Evolutionary conservation across 2,797 vertebrate genomes (phyloP).

Genomic region (Catharus ustulatus): DNA sequence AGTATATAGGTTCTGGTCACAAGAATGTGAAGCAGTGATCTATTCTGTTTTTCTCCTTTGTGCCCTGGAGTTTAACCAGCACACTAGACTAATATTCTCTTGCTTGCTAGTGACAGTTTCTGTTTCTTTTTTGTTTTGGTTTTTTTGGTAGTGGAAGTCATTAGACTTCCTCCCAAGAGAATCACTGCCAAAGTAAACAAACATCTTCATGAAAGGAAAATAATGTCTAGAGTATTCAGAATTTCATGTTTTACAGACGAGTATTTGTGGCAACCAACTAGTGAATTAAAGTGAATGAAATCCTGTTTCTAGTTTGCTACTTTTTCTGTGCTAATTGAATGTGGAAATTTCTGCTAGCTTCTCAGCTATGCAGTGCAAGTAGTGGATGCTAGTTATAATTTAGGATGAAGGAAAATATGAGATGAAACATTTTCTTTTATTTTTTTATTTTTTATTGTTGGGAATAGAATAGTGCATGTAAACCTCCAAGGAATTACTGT

Average conservation of each 20-base stretch:
- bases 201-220: constrained; percentile 62
- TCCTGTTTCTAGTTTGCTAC: constrained; percentile 37
- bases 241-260: constrained; percentile 31
- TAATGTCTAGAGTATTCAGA: constrained; percentile 53
- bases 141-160: constrained; percentile 46
- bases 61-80: constrained; percentile 40
- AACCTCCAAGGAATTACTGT: neutral
- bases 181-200: constrained; percentile 65
- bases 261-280: constrained; percentile 56
- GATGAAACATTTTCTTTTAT: neutral
- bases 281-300: constrained; percentile 52
- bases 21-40: constrained; percentile 16
- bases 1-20: neutral
- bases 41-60: constrained; percentile 15
- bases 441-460: neutral
- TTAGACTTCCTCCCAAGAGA: constrained; percentile 64
- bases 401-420: neutral
- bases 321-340: constrained; percentile 40
- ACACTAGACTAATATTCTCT: constrained; percentile 50
- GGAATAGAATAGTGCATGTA: constrained; percentile 11
- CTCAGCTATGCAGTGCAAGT: constrained; percentile 3
- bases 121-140: constrained; percentile 46
- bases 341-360: constrained; percentile 37
- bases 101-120: constrained; percentile 53
- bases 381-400: constrained; percentile 22